phyloP scores from a whole-genome alignment of 2,888 invertebrate genomes.

The Prosopocoilus inquinatus region DNA sequence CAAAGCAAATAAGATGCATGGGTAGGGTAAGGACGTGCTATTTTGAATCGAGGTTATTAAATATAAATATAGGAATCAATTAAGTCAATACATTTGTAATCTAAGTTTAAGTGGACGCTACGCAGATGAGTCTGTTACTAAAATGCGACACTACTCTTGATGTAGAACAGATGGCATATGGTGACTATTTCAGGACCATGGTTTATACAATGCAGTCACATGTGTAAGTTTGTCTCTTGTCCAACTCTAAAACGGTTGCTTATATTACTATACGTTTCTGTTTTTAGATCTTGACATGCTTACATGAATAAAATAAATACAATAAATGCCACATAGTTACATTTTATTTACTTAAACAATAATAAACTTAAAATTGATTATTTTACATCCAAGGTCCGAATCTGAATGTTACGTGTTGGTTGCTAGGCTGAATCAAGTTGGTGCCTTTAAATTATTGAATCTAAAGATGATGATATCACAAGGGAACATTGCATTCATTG shows the following conservation, averaged over 20 bases:
- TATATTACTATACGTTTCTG: constrained; percentile 23
- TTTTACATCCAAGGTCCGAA: constrained; percentile 5
- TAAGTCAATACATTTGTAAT: constrained; percentile 32
- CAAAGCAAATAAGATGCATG: too few species aligned
- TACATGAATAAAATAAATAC: constrained; percentile 23
- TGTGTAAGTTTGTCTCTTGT: constrained; percentile 34
- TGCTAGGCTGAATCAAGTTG: too few species aligned
- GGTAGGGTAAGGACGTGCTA: constrained; percentile 10
- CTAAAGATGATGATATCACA: too few species aligned
- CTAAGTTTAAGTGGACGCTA: constrained; percentile 30
- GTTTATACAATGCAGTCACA: constrained; percentile 39
- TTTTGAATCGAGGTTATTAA: constrained; percentile 30
- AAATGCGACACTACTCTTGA: constrained; percentile 31
- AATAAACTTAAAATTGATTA: constrained; percentile 14
- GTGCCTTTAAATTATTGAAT: too few species aligned
- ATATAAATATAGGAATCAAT: constrained; percentile 36
- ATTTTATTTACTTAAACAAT: constrained; percentile 2
- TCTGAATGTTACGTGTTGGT: too few species aligned
- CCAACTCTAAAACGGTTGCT: constrained; percentile 27
- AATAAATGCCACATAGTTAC: constrained; percentile 10
- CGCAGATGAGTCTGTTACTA: constrained; percentile 27
- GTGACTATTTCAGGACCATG: constrained; percentile 38
- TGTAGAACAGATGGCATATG: constrained; percentile 37
- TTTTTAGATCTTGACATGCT: constrained; percentile 24
- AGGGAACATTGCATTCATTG: too few species aligned